phyloP scores from a whole-genome alignment of 1,140 invertebrate genomes.

The Amphibalanus amphitrite region DNA sequence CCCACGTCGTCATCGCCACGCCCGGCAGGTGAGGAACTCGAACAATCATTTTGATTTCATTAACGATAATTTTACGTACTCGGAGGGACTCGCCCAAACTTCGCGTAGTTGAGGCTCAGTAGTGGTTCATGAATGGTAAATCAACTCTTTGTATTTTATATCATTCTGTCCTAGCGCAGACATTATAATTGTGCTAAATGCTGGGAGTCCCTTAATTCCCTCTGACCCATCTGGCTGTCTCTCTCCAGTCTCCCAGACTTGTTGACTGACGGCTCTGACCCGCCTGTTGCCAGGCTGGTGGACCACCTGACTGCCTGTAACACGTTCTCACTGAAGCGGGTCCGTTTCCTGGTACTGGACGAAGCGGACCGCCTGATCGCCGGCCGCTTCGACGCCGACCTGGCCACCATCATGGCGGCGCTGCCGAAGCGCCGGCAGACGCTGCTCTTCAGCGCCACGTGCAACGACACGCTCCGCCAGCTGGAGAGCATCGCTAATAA shows the following conservation, averaged over 20 bases:
- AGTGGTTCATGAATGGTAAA: not conserved
- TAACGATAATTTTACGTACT: no score
- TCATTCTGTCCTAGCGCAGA: not conserved
- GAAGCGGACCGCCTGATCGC: slow-evolving; percentile 70
- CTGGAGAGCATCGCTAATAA: not conserved
- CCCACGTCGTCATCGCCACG: slow-evolving; percentile 87
- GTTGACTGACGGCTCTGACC: not conserved
- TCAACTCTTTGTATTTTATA: not conserved
- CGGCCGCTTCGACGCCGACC: slow-evolving; percentile 1
- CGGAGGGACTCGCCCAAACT: no score
- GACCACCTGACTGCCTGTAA: slow-evolving; percentile 70
- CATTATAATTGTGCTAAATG: not conserved
- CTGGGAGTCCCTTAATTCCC: not conserved
- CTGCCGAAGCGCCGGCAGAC: slow-evolving; percentile 67
- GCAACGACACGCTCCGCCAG: slow-evolving; percentile 36
- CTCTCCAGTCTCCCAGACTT: not conserved
- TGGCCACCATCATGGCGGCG: slow-evolving; percentile 25
- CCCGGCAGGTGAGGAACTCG: slow-evolving; percentile 58
- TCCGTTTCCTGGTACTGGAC: slow-evolving; percentile 76
- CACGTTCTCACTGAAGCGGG: slow-evolving; percentile 53
- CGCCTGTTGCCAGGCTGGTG: no score
- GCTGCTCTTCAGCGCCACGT: slow-evolving; percentile 88
- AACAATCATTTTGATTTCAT: not conserved
- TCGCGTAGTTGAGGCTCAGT: not conserved
- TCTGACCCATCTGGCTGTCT: not conserved